phyloP scores from a whole-genome alignment of 2,888 invertebrate genomes.

The Leucophenga montana region DNA sequence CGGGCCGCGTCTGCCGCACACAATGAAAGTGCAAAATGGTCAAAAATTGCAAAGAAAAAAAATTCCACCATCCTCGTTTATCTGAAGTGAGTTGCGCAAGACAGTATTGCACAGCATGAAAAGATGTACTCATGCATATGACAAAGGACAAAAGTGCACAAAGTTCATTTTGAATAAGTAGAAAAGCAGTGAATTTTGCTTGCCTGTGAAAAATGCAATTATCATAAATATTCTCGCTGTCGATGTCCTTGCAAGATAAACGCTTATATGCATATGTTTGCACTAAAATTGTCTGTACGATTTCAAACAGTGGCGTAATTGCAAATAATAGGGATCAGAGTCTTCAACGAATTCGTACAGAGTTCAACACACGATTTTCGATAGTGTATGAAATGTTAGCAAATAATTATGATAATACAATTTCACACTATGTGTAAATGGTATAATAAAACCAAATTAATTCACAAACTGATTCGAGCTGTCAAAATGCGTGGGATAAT shows the following conservation, averaged over 20 bases:
- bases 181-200: conserved; percentile 46
- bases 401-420: too few relatives aligned
- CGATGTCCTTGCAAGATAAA: conserved; percentile 7
- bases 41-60: conserved; percentile 18
- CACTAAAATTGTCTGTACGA: too few relatives aligned
- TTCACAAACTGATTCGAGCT: too few relatives aligned
- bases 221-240: conserved; percentile 62
- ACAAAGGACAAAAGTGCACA: conserved; percentile 47
- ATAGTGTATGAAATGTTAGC: too few relatives aligned
- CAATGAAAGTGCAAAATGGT: conserved; percentile 30
- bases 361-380: too few relatives aligned
- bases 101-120: background rate
- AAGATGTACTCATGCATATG: conserved; percentile 2
- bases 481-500: too few relatives aligned
- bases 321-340: too few relatives aligned
- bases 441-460: too few relatives aligned
- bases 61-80: background rate
- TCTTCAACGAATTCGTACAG: too few relatives aligned
- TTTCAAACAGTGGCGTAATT: too few relatives aligned
- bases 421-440: too few relatives aligned
- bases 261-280: too few relatives aligned
- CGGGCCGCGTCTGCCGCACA: background rate
- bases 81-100: background rate
- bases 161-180: background rate
- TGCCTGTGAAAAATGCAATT: conserved; percentile 57